These are phyloP conservation scores for Platyscapa corneri DNA, from an alignment of 1,140 invertebrate genomes.

Conservation along the genomic window DNA sequence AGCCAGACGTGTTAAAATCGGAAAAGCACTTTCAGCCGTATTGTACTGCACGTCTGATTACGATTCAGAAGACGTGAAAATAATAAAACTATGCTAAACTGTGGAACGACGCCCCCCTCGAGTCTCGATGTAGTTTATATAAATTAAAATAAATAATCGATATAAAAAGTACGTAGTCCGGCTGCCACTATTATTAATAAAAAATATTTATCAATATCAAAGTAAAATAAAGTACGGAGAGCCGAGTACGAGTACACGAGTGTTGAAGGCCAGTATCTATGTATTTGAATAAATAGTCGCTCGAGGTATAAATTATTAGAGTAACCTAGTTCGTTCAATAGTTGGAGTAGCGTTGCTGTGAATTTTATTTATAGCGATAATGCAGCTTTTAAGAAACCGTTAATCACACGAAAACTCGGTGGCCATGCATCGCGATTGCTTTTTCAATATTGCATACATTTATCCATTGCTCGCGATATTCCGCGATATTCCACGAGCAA, in stretches of 20 bases:
- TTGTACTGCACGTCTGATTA: too few species aligned
- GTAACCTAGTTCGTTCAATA: not conserved
- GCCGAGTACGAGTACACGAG: not conserved
- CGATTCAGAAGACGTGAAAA: too few species aligned
- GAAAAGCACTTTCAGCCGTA: too few species aligned
- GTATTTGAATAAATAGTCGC: not conserved
- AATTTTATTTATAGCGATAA: not conserved
- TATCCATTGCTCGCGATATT: too few species aligned
- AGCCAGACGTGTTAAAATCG: too few species aligned
- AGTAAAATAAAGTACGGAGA: not conserved
- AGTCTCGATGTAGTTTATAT: too few species aligned
- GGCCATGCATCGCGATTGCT: not conserved
- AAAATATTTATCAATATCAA: not conserved
- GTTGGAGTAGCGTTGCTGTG: not conserved
- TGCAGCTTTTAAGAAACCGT: not conserved
- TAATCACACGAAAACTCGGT: not conserved
- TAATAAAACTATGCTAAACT: too few species aligned
- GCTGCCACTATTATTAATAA: not conserved
- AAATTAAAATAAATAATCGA: too few species aligned
- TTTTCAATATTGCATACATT: not conserved
- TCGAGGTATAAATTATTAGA: not conserved
- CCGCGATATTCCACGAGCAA: too few species aligned
- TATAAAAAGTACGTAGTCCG: too few species aligned
- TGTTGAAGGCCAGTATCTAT: conserved; percentile 1
- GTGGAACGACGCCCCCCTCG: too few species aligned